Evolutionary conservation across 2,888 invertebrate genomes (phyloP).

Genomic region (Calameuta idolon): DNA sequence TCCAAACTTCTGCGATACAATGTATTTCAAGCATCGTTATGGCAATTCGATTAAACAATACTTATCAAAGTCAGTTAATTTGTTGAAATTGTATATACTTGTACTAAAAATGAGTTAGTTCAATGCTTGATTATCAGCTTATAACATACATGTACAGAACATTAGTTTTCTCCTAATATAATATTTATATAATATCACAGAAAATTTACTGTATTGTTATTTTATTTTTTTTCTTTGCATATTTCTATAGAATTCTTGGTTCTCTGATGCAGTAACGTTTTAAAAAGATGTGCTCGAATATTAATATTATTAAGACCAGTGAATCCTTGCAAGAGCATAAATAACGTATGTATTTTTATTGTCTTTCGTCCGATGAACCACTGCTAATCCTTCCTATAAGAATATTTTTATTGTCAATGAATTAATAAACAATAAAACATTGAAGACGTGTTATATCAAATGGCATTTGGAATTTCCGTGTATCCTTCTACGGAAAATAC

Average conservation of each 20-base stretch:
- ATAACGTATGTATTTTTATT: neutral
- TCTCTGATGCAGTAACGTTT: constrained; percentile 18
- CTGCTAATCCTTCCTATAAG: neutral
- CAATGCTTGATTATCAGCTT: neutral
- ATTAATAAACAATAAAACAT: neutral
- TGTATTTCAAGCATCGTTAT: neutral
- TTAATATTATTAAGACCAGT: neutral
- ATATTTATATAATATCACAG: constrained; percentile 40
- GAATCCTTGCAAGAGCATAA: too few species aligned
- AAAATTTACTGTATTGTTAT: constrained; percentile 29
- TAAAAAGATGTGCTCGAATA: neutral
- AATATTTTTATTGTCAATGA: neutral
- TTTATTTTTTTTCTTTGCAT: constrained; percentile 14
- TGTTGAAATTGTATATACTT: neutral
- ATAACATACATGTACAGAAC: neutral
- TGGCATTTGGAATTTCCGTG: neutral
- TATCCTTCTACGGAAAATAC: neutral
- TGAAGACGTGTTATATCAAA: neutral
- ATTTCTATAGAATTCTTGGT: constrained; percentile 16
- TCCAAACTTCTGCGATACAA: neutral
- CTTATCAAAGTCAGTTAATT: neutral
- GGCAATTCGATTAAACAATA: neutral
- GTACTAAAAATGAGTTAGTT: neutral
- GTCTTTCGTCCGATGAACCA: neutral
- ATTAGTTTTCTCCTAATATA: constrained; percentile 22